A percentile compares a stretch with the other conserved stretches of the same genome.
These are phyloP conservation scores for Euschistus heros DNA, from an alignment of 1,140 invertebrate species.

Conservation along the genomic window DNA sequence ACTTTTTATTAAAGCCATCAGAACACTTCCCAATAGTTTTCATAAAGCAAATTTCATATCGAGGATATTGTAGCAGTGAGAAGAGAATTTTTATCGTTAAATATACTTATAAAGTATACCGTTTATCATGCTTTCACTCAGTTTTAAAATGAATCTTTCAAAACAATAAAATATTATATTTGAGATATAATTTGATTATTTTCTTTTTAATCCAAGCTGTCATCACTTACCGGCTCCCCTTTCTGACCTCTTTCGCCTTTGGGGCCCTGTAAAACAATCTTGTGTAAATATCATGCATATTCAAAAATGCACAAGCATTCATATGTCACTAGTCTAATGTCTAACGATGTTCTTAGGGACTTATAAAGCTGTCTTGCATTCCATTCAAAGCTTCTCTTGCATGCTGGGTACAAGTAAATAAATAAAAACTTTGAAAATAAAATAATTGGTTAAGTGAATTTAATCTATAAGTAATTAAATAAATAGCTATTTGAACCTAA, in stretches of 20 bases:
- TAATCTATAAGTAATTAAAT: background rate
- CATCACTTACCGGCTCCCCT: slow-evolving; percentile 68
- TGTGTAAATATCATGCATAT: slow-evolving; percentile 8
- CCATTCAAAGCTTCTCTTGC: background rate
- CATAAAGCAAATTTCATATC: too few species aligned
- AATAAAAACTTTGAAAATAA: background rate
- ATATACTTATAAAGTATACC: too few species aligned
- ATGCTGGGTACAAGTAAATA: background rate
- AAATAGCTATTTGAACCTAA: background rate
- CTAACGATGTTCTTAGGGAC: background rate
- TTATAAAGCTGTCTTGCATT: background rate
- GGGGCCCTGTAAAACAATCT: slow-evolving; percentile 52
- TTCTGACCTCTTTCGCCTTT: slow-evolving; percentile 79
- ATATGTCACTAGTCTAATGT: background rate
- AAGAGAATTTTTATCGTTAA: too few species aligned
- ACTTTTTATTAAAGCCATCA: too few species aligned
- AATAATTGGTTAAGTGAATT: background rate
- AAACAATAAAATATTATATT: background rate
- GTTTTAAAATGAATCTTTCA: too few species aligned
- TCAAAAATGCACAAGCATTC: slow-evolving; percentile 10
- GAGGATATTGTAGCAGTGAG: too few species aligned
- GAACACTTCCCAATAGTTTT: too few species aligned
- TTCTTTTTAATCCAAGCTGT: too few species aligned
- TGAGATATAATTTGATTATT: too few species aligned
- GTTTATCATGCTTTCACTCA: too few species aligned